phyloP scores from a whole-genome alignment of 2,888 invertebrate genomes.

The Dioctria linearis region DNA sequence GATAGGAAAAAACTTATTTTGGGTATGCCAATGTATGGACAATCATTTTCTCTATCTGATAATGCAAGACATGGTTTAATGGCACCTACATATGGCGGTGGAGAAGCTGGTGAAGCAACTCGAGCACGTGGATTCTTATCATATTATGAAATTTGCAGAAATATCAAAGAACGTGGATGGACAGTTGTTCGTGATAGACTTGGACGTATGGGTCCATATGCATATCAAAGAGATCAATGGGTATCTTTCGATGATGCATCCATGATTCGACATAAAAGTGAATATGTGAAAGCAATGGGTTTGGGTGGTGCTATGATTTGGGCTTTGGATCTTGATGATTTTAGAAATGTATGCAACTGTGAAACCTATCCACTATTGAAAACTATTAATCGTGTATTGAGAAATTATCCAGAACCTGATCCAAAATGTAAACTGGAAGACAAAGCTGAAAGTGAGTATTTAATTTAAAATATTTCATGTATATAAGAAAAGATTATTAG shows the following conservation, averaged over 20 bases:
- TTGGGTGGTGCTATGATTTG: conserved; percentile 92
- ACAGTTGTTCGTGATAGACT: conserved; percentile 83
- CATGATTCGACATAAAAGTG: conserved; percentile 87
- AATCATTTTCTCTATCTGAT: conserved; percentile 87
- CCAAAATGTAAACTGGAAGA: conserved; percentile 76
- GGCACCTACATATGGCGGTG: conserved; percentile 86
- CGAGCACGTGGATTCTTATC: conserved; percentile 89
- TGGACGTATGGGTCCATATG: conserved; percentile 90
- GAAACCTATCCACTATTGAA: conserved; percentile 85
- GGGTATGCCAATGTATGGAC: conserved; percentile 93
- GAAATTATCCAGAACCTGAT: conserved; percentile 78
- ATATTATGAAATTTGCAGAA: conserved; percentile 92
- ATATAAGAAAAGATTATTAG: conserved; percentile 46
- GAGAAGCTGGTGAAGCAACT: conserved; percentile 90
- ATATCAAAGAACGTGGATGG: conserved; percentile 83
- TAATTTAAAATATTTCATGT: conserved; percentile 56
- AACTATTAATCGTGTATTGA: conserved; percentile 85
- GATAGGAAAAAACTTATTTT: conserved; percentile 83
- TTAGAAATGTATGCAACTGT: conserved; percentile 85
- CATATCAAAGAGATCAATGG: conserved; percentile 89
- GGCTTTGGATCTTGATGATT: conserved; percentile 91
- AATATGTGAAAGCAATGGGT: conserved; percentile 84
- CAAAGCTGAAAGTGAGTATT: conserved; percentile 66
- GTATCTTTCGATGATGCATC: conserved; percentile 92
- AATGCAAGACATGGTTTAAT: conserved; percentile 78